Evolutionary conservation across 2,888 invertebrate species (phyloP).

Genomic region (Hydropsyche betteni): DNA sequence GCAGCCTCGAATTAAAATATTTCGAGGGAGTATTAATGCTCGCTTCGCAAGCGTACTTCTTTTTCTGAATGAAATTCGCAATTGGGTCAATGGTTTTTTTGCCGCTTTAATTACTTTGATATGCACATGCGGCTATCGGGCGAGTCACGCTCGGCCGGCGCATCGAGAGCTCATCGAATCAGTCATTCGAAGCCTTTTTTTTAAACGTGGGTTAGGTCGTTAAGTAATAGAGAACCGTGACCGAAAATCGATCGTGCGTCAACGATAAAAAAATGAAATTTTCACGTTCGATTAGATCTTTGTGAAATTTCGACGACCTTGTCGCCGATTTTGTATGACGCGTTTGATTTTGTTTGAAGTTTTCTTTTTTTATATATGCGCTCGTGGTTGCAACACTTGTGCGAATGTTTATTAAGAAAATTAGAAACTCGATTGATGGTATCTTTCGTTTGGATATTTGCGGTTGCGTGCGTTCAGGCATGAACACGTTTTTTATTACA

Average conservation of each 20-base stretch:
- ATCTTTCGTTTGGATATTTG: conserved; percentile 14
- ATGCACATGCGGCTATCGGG: conserved; percentile 15
- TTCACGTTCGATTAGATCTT: not conserved
- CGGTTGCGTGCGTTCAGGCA: conserved; percentile 26
- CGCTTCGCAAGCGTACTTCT: not conserved
- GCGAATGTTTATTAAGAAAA: conserved; percentile 7
- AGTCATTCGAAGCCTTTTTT: conserved; percentile 8
- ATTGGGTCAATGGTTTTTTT: conserved; percentile 16
- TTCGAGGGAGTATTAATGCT: not conserved
- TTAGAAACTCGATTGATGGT: conserved; percentile 24
- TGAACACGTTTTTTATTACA: conserved; percentile 14
- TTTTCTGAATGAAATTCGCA: conserved; percentile 19
- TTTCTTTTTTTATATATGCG: not conserved
- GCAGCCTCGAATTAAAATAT: too few relatives aligned
- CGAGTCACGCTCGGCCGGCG: conserved; percentile 9
- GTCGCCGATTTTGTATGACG: not conserved
- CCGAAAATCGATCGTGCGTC: conserved; percentile 10
- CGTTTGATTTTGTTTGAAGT: not conserved
- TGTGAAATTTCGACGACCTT: not conserved
- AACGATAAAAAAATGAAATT: conserved; percentile 8
- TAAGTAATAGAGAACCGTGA: not conserved
- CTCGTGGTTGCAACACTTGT: not conserved
- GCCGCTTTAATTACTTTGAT: conserved; percentile 8
- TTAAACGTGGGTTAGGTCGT: not conserved
- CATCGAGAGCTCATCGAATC: not conserved